Evolutionary conservation across 2,888 invertebrate genomes (phyloP), one percentile per base, ranked within the genome.

Genomic region (Mythimna vitellina): DNA sequence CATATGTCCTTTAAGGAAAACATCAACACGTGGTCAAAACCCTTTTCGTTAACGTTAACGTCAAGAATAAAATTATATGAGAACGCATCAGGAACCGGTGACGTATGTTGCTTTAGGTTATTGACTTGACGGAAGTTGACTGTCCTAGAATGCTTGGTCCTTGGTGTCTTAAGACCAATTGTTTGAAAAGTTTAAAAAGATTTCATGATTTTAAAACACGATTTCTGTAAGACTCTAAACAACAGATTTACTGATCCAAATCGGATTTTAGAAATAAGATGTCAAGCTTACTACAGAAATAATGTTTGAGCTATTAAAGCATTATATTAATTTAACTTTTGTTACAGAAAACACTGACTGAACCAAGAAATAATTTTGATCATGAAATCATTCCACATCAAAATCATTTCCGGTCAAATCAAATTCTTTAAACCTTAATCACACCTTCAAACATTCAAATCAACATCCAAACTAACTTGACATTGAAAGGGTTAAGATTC

Each of bases 401-500:
- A 53, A 49, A 75, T 32, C 7, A 81, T 78, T 72, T 76, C 83
- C 85, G 74, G 63, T 61, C 63, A 46, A 64, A 25, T 46, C 60
- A 54, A 76, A 82, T 84, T 66, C 61, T 66, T 60, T n/a, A 10
- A 62, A 72, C 62, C 49, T 62, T 70, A 75, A 70, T 75, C 78
- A 76, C 54, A 70, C 56, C 63, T 65, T 71, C 53, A 67, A 17
- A 78, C 60, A 69, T 73, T 71, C 61, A 56, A 73, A 78, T 74
- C 64, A 72, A 73, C 69, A 29, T 65, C 51, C 20, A 65, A 63
- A 61, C 65, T 65, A 71, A 78, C 65, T 42, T 62, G 70, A 72
- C 81, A 78, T 84, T 74, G 75, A 76, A 84, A 73, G 87, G 90
- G 90, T 86, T 86, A 84, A 82, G 88, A 91, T 94, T 94, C 94